Conservation (phyloP, 2,113 vertebrate species). For the Sitta europaea region DNA sequence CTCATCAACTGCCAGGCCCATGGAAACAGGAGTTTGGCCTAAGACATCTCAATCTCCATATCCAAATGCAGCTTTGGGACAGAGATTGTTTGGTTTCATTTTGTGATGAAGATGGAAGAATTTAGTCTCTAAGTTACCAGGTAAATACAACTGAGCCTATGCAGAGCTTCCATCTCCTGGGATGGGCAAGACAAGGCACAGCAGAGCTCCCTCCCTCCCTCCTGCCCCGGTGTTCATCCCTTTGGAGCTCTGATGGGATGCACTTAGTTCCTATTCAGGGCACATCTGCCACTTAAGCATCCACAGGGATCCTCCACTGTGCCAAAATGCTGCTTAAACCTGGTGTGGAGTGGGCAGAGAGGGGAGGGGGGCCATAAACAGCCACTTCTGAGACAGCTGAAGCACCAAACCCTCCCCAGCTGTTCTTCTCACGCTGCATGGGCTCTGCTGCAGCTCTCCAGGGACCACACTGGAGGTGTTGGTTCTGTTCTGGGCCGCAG, state of each 20-base stretch:
- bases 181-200: neutral
- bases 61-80: neutral
- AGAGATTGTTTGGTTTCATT: neutral
- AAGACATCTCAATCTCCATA: neutral
- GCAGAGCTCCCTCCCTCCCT: neutral
- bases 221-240: rapidly evolving
- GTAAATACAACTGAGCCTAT: neutral
- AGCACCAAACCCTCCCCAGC: neutral
- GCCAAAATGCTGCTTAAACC: neutral
- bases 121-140: neutral
- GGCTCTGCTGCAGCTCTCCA: neutral
- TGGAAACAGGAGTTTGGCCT: neutral
- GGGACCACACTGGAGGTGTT: neutral
- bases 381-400: neutral
- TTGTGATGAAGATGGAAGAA: neutral
- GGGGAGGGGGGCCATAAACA: neutral
- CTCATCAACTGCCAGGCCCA: neutral
- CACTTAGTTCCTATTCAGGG: neutral
- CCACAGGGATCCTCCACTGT: neutral
- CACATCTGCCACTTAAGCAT: neutral
- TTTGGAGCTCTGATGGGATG: neutral
- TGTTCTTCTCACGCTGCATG: rapidly evolving
- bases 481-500: neutral
- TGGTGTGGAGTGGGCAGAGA: neutral
- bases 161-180: neutral